phyloP scores from a whole-genome alignment of 37 sponge, comb jelly and placozoan genomes.

The Mnemiopsis leidyi region DNA sequence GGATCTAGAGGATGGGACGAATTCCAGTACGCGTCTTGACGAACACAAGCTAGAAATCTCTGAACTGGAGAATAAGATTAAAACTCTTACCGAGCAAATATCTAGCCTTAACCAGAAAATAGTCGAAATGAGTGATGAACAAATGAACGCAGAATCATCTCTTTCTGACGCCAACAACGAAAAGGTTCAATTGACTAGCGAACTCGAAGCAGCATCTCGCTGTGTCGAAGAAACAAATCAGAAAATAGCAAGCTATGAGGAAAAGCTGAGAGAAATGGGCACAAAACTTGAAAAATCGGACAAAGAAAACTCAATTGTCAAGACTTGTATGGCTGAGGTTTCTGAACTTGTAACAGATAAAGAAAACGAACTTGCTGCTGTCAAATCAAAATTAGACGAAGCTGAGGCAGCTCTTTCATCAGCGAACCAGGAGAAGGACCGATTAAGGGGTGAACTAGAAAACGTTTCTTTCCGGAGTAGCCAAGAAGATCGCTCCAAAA shows the following conservation, averaged over 20 bases:
- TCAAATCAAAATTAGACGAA: background rate
- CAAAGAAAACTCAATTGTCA: background rate
- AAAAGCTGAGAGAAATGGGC: background rate
- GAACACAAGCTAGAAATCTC: background rate
- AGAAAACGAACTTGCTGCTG: background rate
- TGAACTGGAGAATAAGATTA: background rate
- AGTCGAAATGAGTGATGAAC: background rate
- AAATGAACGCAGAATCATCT: background rate
- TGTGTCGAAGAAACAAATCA: background rate
- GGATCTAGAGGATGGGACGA: background rate
- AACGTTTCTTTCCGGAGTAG: background rate
- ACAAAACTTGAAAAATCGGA: background rate
- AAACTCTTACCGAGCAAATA: background rate
- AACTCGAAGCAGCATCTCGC: background rate
- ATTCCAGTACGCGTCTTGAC: background rate
- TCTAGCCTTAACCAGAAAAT: background rate
- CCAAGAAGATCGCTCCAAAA: background rate
- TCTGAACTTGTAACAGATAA: background rate
- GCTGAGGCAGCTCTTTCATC: background rate
- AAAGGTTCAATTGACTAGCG: background rate
- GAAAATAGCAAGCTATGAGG: background rate
- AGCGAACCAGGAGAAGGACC: background rate
- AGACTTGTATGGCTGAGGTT: background rate
- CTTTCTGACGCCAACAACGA: background rate
- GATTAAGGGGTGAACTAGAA: background rate